Percentiles rank a stretch among this genome's conserved stretches.
These are phyloP conservation scores for Poicephalus gulielmi DNA, from an alignment of 2,113 vertebrate species.

Conservation along the genomic window DNA sequence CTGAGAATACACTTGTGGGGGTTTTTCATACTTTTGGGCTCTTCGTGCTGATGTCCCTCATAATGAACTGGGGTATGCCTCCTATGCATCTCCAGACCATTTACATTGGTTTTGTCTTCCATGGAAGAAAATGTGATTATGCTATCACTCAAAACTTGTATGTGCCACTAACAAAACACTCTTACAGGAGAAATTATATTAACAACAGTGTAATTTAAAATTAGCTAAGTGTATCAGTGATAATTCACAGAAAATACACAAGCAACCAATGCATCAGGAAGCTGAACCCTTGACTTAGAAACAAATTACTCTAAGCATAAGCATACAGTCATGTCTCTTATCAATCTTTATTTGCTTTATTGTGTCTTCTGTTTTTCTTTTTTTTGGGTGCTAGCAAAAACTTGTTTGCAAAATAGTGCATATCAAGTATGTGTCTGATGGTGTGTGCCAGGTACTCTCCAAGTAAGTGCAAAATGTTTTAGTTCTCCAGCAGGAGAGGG, in stretches of 20 bases:
- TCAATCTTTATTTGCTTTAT: not conserved
- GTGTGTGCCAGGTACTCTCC: no score
- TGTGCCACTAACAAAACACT: not conserved
- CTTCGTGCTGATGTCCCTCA: not conserved
- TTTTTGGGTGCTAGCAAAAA: not conserved
- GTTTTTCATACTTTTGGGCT: not conserved
- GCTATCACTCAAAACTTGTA: not conserved
- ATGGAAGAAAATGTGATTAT: not conserved
- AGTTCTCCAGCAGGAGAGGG: not conserved
- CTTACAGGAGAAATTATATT: not conserved
- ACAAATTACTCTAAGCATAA: not conserved
- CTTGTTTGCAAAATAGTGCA: not conserved
- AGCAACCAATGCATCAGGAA: not conserved
- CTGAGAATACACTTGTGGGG: not conserved
- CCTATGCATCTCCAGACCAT: not conserved
- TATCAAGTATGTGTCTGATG: no score
- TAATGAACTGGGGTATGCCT: not conserved
- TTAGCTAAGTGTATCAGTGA: not conserved
- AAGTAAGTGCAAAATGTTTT: no score
- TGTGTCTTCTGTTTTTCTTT: not conserved
- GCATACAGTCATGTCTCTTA: not conserved
- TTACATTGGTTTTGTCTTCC: not conserved
- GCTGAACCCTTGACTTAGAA: not conserved
- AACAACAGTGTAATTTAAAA: not conserved
- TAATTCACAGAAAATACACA: not conserved